Conservation (phyloP, 2,797 vertebrate genomes). For the Anguilla anguilla region DNA sequence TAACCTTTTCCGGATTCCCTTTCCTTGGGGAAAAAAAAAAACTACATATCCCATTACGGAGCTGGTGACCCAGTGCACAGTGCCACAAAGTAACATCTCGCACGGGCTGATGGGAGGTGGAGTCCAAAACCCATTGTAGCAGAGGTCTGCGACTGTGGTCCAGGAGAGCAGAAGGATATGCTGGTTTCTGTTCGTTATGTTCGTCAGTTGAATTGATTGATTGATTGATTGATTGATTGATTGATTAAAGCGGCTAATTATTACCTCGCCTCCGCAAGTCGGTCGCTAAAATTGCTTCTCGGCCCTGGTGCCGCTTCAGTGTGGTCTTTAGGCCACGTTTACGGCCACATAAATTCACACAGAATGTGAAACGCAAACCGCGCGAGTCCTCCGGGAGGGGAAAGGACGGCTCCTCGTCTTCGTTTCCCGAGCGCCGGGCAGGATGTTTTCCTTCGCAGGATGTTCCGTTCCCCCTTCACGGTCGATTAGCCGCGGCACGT, state of each 20-base stretch:
- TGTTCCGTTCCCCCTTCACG: neutral
- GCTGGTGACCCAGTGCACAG: neutral
- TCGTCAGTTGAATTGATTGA: too few relatives aligned
- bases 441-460: neutral
- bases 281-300: neutral
- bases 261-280: too few relatives aligned
- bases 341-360: neutral
- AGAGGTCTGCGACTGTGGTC: neutral
- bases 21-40: neutral
- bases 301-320: neutral
- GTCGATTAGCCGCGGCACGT: neutral
- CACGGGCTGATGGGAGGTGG: neutral
- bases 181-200: too few relatives aligned
- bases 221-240: too few relatives aligned
- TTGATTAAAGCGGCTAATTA: too few relatives aligned
- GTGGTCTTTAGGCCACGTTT: neutral
- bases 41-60: neutral
- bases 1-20: neutral
- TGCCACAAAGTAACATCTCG: neutral
- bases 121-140: neutral
- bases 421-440: neutral
- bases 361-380: neutral
- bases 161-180: too few relatives aligned
- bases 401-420: neutral
- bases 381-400: neutral